Evolutionary conservation across 1,140 invertebrate genomes (phyloP).

Genomic region (Myzus persicae): DNA sequence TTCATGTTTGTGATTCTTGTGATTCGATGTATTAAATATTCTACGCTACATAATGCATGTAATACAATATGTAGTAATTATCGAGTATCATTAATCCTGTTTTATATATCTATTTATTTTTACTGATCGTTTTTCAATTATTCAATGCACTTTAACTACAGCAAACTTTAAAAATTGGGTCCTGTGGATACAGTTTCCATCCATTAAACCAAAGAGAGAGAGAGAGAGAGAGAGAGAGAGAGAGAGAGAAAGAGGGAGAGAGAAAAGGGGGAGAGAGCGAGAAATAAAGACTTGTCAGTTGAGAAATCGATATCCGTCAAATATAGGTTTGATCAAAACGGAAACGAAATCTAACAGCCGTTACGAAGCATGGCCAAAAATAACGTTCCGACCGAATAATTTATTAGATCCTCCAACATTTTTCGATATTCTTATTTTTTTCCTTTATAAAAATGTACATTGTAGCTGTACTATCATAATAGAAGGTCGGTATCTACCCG

Average conservation of each 20-base stretch:
- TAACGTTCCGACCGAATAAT: constrained; percentile 2
- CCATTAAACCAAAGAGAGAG: background rate
- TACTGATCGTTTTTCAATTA: background rate
- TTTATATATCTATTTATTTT: background rate
- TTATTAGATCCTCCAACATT: background rate
- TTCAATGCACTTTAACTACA: background rate
- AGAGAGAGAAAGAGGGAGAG: too few relatives aligned
- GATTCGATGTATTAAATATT: background rate
- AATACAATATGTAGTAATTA: background rate
- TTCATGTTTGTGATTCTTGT: background rate
- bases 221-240: too few relatives aligned
- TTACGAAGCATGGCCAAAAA: background rate
- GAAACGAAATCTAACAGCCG: background rate
- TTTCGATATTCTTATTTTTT: background rate
- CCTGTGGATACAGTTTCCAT: background rate
- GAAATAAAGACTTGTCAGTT: background rate
- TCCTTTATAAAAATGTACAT: background rate
- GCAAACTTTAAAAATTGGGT: background rate
- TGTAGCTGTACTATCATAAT: background rate
- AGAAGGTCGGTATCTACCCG: background rate
- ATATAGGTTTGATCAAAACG: background rate
- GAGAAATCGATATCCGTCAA: background rate
- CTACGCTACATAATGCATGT: background rate
- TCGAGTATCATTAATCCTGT: too few relatives aligned
- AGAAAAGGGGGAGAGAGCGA: too few relatives aligned